Base-by-base conservation (phyloP, 2,888 invertebrate genomes). In the Andrena trimmerana region DNA sequence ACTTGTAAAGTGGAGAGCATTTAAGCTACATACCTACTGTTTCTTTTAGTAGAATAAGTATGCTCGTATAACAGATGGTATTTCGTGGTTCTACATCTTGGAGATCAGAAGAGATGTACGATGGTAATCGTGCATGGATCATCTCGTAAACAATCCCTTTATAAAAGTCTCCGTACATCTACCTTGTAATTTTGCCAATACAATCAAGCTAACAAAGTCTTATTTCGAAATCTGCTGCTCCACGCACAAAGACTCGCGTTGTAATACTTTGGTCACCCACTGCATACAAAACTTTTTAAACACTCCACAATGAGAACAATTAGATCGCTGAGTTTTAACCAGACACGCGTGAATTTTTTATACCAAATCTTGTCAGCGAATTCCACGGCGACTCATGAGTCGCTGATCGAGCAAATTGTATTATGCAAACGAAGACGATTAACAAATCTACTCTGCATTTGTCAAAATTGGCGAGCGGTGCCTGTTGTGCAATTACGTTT, bases 51-150 rank as follows among this genome's bases (percentile, higher is more conserved):
- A 36, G 27, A 50, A 72, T 57, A 31, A 84, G 80, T n/a, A 67
- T 77, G 80, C 76, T 73, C 80, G 76, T 70, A 31, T 54, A 80
- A 60, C 76, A 79, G 72, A 70, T 83, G 76, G 73, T 70, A 66
- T 83, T 83, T 42, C 62, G 52, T 33, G 65, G 54, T 80, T 63
- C 65, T 60, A 50, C 78, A 62, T 57, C 33, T 59, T 76, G 31
- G 73, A 82, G 71, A 52, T 36, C 1, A 16, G 57, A 36, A 20
- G 20, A 31, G 16, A 13, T 42, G 13, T 42, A 42, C 4, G 13
- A 42, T 42, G 16, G 13, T 16, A 42, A 42, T 42, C 13, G 3
- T 13, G 42, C 42, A 42, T 42, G 13, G 13, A 42, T 13, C 42
- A 42, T 42, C 42, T 42, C 13, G 42, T 4, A 13, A 42, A 42